Percentiles rank a stretch among this genome's conserved stretches.
Conservation (phyloP, 2,797 vertebrate species). For the Peromyscus eremicus region DNA sequence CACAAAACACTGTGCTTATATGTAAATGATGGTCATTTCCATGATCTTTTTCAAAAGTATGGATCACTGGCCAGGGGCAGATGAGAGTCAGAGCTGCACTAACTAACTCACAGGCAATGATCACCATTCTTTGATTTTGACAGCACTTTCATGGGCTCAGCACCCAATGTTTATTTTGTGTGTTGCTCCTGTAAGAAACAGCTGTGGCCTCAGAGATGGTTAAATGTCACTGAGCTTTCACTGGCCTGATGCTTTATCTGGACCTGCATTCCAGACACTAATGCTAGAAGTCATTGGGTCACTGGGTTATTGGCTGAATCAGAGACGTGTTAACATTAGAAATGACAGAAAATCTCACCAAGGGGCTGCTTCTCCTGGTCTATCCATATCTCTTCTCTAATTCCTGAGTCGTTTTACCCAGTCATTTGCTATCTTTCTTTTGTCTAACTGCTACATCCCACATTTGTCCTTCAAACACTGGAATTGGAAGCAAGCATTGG, state of each 20-base stretch:
- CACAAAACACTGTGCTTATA: slow-evolving; percentile 7
- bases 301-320: not conserved
- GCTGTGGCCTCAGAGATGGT: not conserved
- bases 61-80: not conserved
- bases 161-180: not conserved
- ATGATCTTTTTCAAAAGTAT: not conserved
- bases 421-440: not conserved
- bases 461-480: slow-evolving; percentile 40
- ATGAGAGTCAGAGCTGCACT: not conserved
- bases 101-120: not conserved
- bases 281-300: not conserved
- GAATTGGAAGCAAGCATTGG: not conserved
- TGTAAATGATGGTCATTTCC: not conserved
- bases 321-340: not conserved
- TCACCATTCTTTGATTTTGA: not conserved
- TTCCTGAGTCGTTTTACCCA: not conserved
- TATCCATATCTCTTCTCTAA: not conserved
- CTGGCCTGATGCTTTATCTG: slow-evolving; percentile 43
- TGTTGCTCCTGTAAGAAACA: slow-evolving; percentile 12
- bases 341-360: not conserved
- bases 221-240: slow-evolving; percentile 31
- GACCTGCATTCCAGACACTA: not conserved
- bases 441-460: not conserved
- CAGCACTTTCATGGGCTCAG: not conserved
- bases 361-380: not conserved